phyloP scores from a whole-genome alignment of 1,140 invertebrate species.

The Pissodes strobi region DNA sequence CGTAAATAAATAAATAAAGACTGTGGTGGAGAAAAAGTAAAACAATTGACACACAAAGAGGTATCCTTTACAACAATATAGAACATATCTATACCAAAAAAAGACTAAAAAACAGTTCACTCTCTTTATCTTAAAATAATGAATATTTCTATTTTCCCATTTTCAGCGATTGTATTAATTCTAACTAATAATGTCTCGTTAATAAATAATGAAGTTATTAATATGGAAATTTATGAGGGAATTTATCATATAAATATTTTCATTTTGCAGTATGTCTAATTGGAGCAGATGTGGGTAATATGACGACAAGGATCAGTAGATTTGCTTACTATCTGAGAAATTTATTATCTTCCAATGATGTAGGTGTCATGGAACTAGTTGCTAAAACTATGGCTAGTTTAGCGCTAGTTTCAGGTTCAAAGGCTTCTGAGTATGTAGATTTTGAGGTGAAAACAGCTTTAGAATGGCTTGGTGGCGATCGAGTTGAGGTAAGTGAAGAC shows the following conservation, averaged over 20 bases:
- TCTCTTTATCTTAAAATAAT: no score
- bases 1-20: no score
- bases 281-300: conserved; percentile 90
- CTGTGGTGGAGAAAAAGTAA: no score
- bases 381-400: conserved; percentile 92
- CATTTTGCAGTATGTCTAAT: conserved; percentile 91
- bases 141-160: no score
- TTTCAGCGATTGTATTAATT: no score
- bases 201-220: no score
- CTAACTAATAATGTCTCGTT: no score
- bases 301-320: conserved; percentile 84
- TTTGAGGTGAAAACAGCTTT: conserved; percentile 95
- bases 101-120: no score
- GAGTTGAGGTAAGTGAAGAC: conserved; percentile 76
- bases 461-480: conserved; percentile 88
- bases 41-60: no score
- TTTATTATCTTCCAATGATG: conserved; percentile 86
- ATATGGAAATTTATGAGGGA: no score
- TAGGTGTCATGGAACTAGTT: conserved; percentile 93
- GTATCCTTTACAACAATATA: no score
- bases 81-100: no score
- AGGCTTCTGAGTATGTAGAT: conserved; percentile 93
- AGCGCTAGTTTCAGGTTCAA: conserved; percentile 88
- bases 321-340: conserved; percentile 94
- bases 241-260: conserved; percentile 33